Conservation (phyloP, 2,888 invertebrate species). For the Drosophila monieri region DNA sequence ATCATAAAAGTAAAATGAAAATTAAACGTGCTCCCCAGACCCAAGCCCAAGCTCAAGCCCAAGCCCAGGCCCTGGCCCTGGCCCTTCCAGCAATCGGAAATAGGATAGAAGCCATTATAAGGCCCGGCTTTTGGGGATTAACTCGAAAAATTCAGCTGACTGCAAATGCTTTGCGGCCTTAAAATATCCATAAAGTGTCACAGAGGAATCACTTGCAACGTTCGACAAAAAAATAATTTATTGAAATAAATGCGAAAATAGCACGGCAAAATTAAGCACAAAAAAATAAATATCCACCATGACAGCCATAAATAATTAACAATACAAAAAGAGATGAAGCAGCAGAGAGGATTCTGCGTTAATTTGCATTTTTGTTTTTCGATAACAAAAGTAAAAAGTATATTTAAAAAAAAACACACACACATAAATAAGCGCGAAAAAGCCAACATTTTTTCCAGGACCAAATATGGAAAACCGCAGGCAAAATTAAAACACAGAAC, state of each 20-base stretch:
- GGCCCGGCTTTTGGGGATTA: conserved; percentile 15
- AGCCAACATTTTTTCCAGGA: conserved; percentile 28
- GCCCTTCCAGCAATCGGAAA: conserved; percentile 8
- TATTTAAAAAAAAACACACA: not conserved
- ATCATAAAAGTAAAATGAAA: conserved; percentile 18
- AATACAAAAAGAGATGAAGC: conserved; percentile 54
- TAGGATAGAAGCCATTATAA: not conserved
- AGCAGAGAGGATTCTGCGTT: conserved; percentile 57
- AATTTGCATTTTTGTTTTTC: conserved; percentile 78
- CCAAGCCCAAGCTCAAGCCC: not conserved
- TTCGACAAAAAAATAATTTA: conserved; percentile 63
- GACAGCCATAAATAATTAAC: conserved; percentile 74
- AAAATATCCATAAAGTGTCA: conserved; percentile 58
- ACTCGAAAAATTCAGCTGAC: conserved; percentile 7
- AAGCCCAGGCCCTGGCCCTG: not conserved
- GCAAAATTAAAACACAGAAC: conserved; percentile 65
- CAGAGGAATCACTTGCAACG: conserved; percentile 28
- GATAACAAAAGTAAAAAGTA: conserved; percentile 58
- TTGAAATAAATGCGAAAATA: conserved; percentile 59
- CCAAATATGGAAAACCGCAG: conserved; percentile 57
- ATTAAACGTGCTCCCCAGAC: conserved; percentile 9
- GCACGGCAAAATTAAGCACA: conserved; percentile 19
- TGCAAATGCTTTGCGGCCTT: conserved; percentile 51
- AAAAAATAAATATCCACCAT: conserved; percentile 40
- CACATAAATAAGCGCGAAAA: conserved; percentile 18